Evolutionary conservation across 2,888 invertebrate species (phyloP).

Genomic region (Heliothis peltigera): DNA sequence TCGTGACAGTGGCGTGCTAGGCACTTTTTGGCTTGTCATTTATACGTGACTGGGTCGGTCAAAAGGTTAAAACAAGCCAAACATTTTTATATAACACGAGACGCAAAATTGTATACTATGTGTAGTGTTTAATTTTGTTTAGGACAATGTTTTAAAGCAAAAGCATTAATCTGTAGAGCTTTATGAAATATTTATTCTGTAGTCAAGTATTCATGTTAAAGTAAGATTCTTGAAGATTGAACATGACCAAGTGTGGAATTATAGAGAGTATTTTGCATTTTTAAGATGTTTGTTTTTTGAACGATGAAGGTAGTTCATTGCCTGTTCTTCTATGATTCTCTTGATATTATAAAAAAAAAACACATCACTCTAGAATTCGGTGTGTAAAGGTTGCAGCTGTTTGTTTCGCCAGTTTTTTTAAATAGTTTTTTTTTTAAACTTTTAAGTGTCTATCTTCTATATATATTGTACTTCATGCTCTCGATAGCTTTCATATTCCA

Average conservation of each 20-base stretch:
- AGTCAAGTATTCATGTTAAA: neutral
- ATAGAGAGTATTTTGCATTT: conserved; percentile 1
- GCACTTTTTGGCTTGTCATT: too few relatives aligned
- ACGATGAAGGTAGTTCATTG: neutral
- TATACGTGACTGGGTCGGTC: too few relatives aligned
- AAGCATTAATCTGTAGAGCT: conserved; percentile 25
- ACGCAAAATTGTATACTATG: neutral
- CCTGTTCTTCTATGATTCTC: neutral
- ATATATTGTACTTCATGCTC: too few relatives aligned
- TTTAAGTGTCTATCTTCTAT: too few relatives aligned
- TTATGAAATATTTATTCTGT: conserved; percentile 21
- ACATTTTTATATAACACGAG: too few relatives aligned
- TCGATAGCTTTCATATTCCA: too few relatives aligned
- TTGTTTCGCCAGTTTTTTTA: too few relatives aligned
- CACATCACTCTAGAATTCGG: too few relatives aligned
- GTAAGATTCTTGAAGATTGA: neutral
- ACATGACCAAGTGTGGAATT: neutral
- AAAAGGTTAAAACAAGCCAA: too few relatives aligned
- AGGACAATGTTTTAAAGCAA: conserved; percentile 26
- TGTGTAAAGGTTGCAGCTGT: too few relatives aligned
- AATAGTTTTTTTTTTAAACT: too few relatives aligned
- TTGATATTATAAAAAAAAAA: neutral
- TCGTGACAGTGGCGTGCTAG: too few relatives aligned
- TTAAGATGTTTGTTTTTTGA: neutral
- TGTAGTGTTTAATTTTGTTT: conserved; percentile 22